Evolutionary conservation across 2,797 vertebrate genomes (phyloP), one percentile per base, ranked within the genome.

Genomic region (Tangara arthus): DNA sequence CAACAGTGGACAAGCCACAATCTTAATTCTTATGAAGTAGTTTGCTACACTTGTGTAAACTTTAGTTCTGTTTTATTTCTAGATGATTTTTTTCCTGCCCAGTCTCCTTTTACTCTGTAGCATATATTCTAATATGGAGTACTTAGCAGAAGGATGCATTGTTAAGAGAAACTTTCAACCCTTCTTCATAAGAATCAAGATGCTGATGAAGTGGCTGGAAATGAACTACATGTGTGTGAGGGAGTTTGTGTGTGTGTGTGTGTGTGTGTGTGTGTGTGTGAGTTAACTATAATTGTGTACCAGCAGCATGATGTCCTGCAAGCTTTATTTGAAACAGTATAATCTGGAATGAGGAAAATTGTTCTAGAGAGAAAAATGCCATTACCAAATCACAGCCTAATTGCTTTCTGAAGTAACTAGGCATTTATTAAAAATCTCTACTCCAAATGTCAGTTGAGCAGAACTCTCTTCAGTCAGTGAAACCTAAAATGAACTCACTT

Each of bases 401-500:
- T 75, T 86, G 57, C 24, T 93, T 91, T 91, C 57, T 81, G 65
- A 87, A 94, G 50, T 46, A 87, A 59, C 66, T 71, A 79, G 52
- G 32, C 1, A 6, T 82, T 91, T 42, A 39, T 82, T 91, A 82
- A 73, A 95, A 82, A 53, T 61, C 22, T 65, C 30, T 52, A 66
- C 52, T 95, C 49, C 50, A 94, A 80, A 83, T 63, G 35, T 61
- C 76, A 80, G 34, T 72, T 75, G 90, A 89, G 46, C 37, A 84
- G 60, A 89, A 50, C 22, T 61, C 70, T 79, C 30, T 57, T 80
- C 91, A 89, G 46, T 27, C 50, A 82, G 28, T 68, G 73, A 89
- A 94, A 93, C 60, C 35, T 91, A 66, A 94, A 91, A 89, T 64
- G 57, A 89, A 49, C 35, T 95, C 78, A 87, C 61, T 91, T 75